phyloP scores from a whole-genome alignment of 2,113 vertebrate genomes.

The Piliocolobus tephrosceles region DNA sequence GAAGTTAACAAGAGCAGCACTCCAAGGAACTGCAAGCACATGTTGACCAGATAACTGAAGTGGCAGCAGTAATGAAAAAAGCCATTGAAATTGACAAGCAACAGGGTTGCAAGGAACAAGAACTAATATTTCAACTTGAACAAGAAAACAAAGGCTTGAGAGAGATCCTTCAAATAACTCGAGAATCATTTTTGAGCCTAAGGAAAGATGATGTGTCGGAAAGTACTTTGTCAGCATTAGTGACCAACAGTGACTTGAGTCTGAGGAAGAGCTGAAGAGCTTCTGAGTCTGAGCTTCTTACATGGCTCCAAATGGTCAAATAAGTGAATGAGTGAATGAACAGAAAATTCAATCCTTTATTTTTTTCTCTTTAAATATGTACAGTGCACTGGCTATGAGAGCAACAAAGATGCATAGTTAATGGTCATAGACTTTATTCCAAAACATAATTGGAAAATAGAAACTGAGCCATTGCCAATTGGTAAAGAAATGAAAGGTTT shows the following conservation, averaged over 20 bases:
- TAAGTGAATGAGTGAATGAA: conserved; percentile 74
- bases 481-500: conserved; percentile 29
- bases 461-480: conserved; percentile 60
- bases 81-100: conserved; percentile 97
- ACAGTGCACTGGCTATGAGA: conserved; percentile 49
- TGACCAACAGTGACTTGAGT: conserved; percentile 92
- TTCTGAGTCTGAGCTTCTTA: conserved; percentile 51
- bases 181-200: conserved; percentile 94
- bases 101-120: conserved; percentile 92
- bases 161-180: conserved; percentile 97
- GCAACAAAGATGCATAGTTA: conserved; percentile 59
- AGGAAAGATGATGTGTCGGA: conserved; percentile 92
- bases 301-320: conserved; percentile 17
- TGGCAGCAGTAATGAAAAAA: conserved; percentile 97
- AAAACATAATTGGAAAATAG: conserved; percentile 44
- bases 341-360: conserved; percentile 58
- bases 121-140: conserved; percentile 93
- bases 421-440: conserved; percentile 52
- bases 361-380: conserved; percentile 19
- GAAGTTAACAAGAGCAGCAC: conserved; percentile 96
- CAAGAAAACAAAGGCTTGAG: conserved; percentile 95
- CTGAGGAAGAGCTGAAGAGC: conserved; percentile 91
- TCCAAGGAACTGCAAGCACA: conserved; percentile 97
- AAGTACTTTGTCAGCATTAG: conserved; percentile 90
- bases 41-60: conserved; percentile 97